Evolutionary conservation across 92 coral and sea anemone genomes (phyloP).

Genomic region (Phenganax marumi): DNA sequence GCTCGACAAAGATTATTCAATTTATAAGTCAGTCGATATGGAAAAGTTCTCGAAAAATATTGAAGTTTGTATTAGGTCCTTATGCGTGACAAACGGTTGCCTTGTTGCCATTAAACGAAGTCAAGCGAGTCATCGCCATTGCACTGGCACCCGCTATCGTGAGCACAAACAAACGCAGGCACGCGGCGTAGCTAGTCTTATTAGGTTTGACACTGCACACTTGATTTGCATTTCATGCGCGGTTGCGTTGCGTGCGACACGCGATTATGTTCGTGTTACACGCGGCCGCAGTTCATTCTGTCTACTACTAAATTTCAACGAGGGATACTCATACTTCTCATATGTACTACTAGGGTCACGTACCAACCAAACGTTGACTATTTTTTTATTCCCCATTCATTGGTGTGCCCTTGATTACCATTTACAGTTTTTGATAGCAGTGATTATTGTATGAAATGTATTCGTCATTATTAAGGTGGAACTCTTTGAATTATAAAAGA

Average conservation of each 20-base stretch:
- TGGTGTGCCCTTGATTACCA: too few species aligned
- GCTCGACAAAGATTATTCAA: not conserved
- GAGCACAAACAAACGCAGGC: conserved; percentile 19
- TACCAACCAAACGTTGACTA: too few species aligned
- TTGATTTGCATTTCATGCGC: not conserved
- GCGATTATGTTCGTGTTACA: too few species aligned
- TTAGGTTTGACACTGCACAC: not conserved
- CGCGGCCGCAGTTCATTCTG: too few species aligned
- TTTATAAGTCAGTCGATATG: not conserved
- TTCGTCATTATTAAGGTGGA: too few species aligned
- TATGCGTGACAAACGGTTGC: not conserved
- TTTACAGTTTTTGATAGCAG: too few species aligned
- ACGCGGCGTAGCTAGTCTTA: not conserved
- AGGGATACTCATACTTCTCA: too few species aligned
- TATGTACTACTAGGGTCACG: too few species aligned
- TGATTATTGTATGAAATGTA: too few species aligned
- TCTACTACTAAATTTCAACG: too few species aligned
- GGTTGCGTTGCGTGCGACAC: too few species aligned
- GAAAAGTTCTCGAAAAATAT: not conserved
- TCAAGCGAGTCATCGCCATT: conserved; percentile 17
- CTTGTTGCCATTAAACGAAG: conserved; percentile 15
- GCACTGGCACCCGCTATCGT: conserved; percentile 31
- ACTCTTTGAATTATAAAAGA: not conserved
- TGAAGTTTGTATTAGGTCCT: not conserved
- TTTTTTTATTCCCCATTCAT: too few species aligned